Base-by-base conservation (phyloP, 1,140 invertebrate species). In the Drosophila pallidifrons region DNA sequence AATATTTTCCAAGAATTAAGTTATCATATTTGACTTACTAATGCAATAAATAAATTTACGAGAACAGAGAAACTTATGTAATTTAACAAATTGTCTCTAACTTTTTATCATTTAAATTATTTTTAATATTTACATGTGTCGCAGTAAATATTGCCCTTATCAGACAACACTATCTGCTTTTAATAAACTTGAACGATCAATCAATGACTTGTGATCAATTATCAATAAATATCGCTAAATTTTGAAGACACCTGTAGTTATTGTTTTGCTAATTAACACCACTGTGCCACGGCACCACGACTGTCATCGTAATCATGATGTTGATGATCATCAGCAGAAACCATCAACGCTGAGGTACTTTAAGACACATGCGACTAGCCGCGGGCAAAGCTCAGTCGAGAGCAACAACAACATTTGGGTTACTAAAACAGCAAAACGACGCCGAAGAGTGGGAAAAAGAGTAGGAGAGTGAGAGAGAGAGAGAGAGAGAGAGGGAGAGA, bases 331-430 rank as follows among this genome's bases (percentile, higher is more conserved):
- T 87, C 76, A 72, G 75, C 72, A 76, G 64, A 67, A 60, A 68
- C 55, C 68, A 83, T 77, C 81, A 76, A 76, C 81, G 66, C 66
- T 80, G 59, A 54, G 67, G 66, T 69, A 80, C 75, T 86, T 86
- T 82, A 67, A 86, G 83, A 88, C 85, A 88, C 85, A 88, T 88
- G 85, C 68, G 77, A 68, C 77, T 88, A 85, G 85, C 85, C 85
- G 81, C 75, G 67, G 81, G 76, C 77, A 70, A 64, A 74, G 55
- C 63, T 58, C 57, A 35, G 51, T n/a, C 41, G 20, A 73, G n/a
- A 61, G n/a, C 61, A 57, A 52, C 25, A 66, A 41, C 30, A 72
- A 41, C 30, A 63, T 88, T 83, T 88, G 85, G 85, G 85, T 88
- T 89, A 89, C 80, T 88, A 88, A 89, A 89, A 88, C 85, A 83